Percentiles rank a stretch among this genome's conserved stretches.
Conservation (phyloP, 1,140 invertebrate species). For the Potamilus streckersoni region DNA sequence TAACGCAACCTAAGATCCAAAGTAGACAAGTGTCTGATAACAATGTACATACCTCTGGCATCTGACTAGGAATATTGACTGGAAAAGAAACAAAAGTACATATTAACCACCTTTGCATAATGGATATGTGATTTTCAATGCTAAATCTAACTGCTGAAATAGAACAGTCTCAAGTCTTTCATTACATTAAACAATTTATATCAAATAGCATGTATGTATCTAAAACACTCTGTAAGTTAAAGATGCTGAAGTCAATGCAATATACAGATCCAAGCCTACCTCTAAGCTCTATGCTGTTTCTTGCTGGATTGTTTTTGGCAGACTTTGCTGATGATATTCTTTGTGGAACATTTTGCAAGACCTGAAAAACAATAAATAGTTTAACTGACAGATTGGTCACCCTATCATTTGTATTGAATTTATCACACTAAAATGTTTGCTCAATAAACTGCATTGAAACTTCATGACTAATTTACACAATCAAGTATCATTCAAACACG, state of each 20-base stretch:
- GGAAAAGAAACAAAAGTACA: slow-evolving; percentile 20
- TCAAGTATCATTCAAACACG: no score
- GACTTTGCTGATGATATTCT: slow-evolving; percentile 60
- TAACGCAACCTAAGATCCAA: not conserved
- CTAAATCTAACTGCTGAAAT: no score
- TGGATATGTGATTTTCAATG: no score
- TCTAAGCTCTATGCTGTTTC: slow-evolving; percentile 60
- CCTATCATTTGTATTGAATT: not conserved
- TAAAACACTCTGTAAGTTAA: not conserved
- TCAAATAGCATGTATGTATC: not conserved
- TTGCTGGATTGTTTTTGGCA: slow-evolving; percentile 35
- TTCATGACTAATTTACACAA: no score
- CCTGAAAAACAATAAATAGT: slow-evolving; percentile 30
- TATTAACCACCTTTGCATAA: not conserved
- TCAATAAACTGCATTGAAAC: no score
- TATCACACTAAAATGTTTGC: not conserved
- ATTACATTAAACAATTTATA: not conserved
- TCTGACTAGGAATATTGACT: slow-evolving; percentile 34
- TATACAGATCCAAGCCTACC: slow-evolving; percentile 27
- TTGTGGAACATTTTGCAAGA: slow-evolving; percentile 54
- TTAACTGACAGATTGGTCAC: not conserved
- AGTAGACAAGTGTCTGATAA: not conserved
- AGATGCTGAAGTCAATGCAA: no score
- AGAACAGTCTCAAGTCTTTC: not conserved
- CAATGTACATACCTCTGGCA: slow-evolving; percentile 20